Base-by-base conservation (phyloP, 2,888 invertebrate species). In the Melanophora roralis region DNA sequence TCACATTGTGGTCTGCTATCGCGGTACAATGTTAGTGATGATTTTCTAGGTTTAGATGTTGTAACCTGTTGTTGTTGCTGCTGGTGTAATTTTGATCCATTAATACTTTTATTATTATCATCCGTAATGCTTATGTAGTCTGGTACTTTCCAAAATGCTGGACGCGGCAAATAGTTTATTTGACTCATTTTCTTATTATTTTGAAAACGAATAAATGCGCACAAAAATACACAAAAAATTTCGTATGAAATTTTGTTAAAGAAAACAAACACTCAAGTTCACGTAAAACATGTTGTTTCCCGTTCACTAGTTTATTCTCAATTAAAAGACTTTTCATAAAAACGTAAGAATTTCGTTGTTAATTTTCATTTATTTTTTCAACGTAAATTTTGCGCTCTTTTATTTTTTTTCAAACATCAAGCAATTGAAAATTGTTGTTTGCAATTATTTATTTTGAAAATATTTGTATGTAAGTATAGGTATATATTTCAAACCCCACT, bases 61-160 rank as follows among this genome's bases (percentile, higher is more conserved):
- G 14, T 3, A 16, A 36, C 12, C 34, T 49, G 81, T 57, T 49
- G 64, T 32, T 32, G 40, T 38, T 65, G 27, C 12, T 27, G 27
- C 38, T 16, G n/a, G n/a, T n/a, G n/a, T n/a, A n/a, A 40, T 53
- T 62, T 49, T 40, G 64, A 6, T 55, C 68, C 76, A 53, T 84
- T 84, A 71, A 83, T 27, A 12, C 16, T 49, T 57, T 57, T 32
- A 49, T 49, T 43, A 21, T 75, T 36, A 16, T 68, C 43, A 12
- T 67, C 49, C 47, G 40, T 59, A 27, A 59, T 40, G 51, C 38
- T 60, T n/a, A 72, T 45, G 45, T 82, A 77, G 32, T 71, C 80
- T 65, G 86, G 84, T 76, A 85, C 83, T 82, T 86, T 86, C 89
- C 89, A 89, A 84, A 88, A 89, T 68, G 88, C 85, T 81, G 89